phyloP scores from a whole-genome alignment of 2,888 invertebrate species.

The Smittia sp. region DNA sequence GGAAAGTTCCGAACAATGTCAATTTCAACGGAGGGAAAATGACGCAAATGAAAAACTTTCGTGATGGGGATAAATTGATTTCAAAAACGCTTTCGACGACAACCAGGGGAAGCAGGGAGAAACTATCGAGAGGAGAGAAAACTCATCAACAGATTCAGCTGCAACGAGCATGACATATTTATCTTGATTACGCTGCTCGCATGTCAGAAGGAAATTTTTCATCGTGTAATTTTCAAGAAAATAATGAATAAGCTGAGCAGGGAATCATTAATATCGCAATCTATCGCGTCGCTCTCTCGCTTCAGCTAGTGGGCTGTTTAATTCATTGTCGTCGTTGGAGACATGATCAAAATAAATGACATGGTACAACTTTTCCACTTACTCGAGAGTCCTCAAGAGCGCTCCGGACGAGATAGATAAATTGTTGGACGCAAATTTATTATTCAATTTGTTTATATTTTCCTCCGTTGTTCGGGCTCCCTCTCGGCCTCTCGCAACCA shows the following conservation, averaged over 20 bases:
- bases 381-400: background rate
- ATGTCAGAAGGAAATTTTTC: background rate
- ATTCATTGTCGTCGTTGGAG: constrained; percentile 1
- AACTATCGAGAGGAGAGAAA: background rate
- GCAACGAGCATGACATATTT: too few relatives aligned
- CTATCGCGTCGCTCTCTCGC: background rate
- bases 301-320: background rate
- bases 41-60: constrained; percentile 5
- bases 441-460: constrained; percentile 38
- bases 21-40: background rate
- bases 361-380: constrained; percentile 26
- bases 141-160: too few relatives aligned
- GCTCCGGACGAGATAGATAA: constrained; percentile 11
- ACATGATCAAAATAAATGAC: constrained; percentile 39
- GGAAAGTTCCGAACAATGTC: background rate
- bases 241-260: background rate
- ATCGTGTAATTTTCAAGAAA: background rate
- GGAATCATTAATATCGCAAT: constrained; percentile 1
- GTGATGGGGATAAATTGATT: background rate
- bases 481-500: background rate
- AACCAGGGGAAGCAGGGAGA: background rate
- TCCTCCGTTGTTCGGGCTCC: constrained; percentile 1
- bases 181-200: background rate
- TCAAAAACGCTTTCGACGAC: background rate
- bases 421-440: constrained; percentile 38